Percentiles rank a stretch among this genome's conserved stretches.
Conservation (phyloP, 2,113 vertebrate genomes). For the Chinchilla lanigera region DNA sequence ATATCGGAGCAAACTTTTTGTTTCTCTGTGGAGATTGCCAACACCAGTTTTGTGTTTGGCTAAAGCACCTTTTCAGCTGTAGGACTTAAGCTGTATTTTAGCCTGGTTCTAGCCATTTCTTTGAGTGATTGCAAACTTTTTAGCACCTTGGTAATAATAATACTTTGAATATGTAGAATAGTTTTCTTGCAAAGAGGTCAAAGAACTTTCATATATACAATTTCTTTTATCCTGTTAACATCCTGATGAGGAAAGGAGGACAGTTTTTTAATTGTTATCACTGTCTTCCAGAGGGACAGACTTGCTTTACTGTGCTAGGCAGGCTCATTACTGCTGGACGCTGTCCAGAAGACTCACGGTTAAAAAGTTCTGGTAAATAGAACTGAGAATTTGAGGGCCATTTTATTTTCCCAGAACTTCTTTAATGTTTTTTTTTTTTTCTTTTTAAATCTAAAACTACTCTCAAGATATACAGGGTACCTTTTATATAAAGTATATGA, state of each 20-base stretch:
- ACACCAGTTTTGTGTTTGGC: constrained; percentile 17
- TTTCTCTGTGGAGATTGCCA: background rate
- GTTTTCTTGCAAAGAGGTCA: constrained; percentile 9
- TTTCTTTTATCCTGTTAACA: constrained; percentile 38
- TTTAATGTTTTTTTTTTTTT: background rate
- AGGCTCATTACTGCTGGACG: background rate
- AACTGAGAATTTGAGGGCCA: background rate
- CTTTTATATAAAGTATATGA: background rate
- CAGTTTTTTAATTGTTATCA: background rate
- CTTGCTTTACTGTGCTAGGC: background rate
- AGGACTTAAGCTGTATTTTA: background rate
- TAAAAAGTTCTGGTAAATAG: background rate
- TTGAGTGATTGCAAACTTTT: constrained; percentile 17
- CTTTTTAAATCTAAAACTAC: background rate
- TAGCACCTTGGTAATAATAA: background rate
- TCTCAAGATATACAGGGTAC: background rate
- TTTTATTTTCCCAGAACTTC: background rate
- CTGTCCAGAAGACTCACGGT: background rate
- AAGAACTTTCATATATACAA: background rate
- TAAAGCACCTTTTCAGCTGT: constrained; percentile 24
- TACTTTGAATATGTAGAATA: constrained; percentile 10
- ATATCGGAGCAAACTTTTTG: constrained; percentile 2
- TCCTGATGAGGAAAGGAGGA: background rate
- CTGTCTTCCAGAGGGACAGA: background rate
- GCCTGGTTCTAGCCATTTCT: background rate